Evolutionary conservation across 2,888 invertebrate species (phyloP), one percentile per base, ranked within the genome.

Genomic region (Amiota communis): DNA sequence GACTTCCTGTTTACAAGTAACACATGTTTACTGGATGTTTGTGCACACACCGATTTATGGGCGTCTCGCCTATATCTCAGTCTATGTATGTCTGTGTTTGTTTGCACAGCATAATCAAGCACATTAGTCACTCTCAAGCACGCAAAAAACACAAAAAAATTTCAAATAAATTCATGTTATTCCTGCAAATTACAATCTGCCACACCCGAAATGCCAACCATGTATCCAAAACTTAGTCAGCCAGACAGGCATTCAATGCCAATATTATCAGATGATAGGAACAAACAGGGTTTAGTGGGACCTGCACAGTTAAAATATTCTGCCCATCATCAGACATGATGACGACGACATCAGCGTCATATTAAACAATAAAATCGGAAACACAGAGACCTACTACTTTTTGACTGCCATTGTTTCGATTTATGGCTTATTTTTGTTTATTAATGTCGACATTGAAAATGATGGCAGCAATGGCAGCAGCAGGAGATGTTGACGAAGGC

Each of bases 1-100:
- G n/a, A n/a, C 75, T 82, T 82, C 83, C 83, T 85, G 83, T 83
- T 83, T 83, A 83, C 83, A 85, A 79, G 80, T 80, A 85, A 83
- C 85, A 83, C 83, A 85, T 83, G 83, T 84, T 82, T 83, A 75
- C 17, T 11, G 12, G 15, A 10, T 13, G 8, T 17, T 61, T 20
- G 20, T 6, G 17, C 20, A 20, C 49, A 68, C 20, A 53, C 36
- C 23, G 11, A 17, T 53, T 53, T 53, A 10, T 36, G 69, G 36
- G 36, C 36, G 8, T 36, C 11, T 12, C 47, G 59, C 23, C 17
- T 61, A 47, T 13, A 17, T 70, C 13, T 70, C 13, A 59, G 47
- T 61, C 20, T 49, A n/a, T 70, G 11, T 70, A 11, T 15, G 15
- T 70, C 10, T 57, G 46, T 57, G 15, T 70, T 23, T 70, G 57